phyloP scores from a whole-genome alignment of 2,888 invertebrate species.

The Trachelus tabidus region DNA sequence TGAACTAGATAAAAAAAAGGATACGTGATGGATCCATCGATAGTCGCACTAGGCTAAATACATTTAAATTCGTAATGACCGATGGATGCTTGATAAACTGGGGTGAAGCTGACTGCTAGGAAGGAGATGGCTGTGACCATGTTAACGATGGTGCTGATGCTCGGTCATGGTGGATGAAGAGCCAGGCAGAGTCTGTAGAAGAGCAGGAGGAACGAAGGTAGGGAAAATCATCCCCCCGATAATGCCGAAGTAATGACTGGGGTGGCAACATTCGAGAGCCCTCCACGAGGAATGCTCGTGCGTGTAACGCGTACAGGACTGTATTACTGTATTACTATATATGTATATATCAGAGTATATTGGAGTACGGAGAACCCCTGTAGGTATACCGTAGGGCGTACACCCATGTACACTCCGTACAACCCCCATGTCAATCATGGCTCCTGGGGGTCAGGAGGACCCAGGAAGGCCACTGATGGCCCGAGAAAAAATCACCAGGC shows the following conservation, averaged over 20 bases:
- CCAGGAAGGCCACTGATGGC: conserved; percentile 7
- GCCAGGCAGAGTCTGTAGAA: conserved; percentile 24
- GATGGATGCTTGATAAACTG: conserved; percentile 30
- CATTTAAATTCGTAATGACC: not conserved
- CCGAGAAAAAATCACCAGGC: conserved; percentile 25
- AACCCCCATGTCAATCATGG: conserved; percentile 41
- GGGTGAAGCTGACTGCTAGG: conserved; percentile 31
- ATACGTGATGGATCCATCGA: too few relatives aligned
- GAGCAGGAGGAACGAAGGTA: conserved; percentile 26
- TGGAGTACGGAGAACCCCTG: conserved; percentile 9
- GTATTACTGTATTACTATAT: not conserved
- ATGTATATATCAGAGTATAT: not conserved
- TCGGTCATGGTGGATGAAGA: conserved; percentile 10
- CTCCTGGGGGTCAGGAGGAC: conserved; percentile 25
- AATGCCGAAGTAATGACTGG: conserved; percentile 63
- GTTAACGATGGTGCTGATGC: conserved; percentile 18
- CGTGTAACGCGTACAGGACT: conserved; percentile 3
- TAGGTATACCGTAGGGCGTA: conserved; percentile 7
- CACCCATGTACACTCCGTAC: not conserved
- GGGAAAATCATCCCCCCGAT: conserved; percentile 57
- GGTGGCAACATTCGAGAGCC: conserved; percentile 60
- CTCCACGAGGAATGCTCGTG: conserved; percentile 32
- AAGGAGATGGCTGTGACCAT: too few relatives aligned
- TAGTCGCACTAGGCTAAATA: too few relatives aligned
- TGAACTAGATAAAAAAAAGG: too few relatives aligned